Base-by-base conservation (phyloP, 2,113 vertebrate species). In the Zingel zingel region DNA sequence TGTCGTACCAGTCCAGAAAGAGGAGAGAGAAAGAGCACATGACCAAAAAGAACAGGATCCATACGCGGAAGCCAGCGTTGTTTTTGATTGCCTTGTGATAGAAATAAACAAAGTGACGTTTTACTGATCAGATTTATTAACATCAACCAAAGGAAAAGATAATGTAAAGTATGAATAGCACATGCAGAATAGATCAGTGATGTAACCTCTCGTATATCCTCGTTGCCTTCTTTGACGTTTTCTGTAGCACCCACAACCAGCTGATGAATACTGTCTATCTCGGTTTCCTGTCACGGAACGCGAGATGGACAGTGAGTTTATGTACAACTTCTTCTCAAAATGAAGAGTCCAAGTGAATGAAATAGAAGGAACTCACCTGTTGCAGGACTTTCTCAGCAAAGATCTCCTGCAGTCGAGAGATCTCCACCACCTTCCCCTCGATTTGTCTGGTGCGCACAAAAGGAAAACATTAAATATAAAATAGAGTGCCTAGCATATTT, bases 11-110 rank as follows among this genome's bases (percentile, higher is more conserved):
- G 93, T 99, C 98, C 84, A 99, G 94, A 92, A 99, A 99, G 68
- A 99, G 97, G 81, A 99, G 93, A 43, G 98, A 99, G 90, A 99
- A 99, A 2, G 98, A 99, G 78, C 98, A 99, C 98, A 99, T 99
- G 74, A 99, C 98, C 27, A 99, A 96, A 95, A 99, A 99, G 95
- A 99, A 99, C 0, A 99, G 97, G 90, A 99, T 97, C 98, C 98
- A 99, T 3, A 99, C 98, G 2, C 98, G 95, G 94, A 99, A 99
- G 83, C 98, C 98, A 0, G 98, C 98, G 0, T 99, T 99, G 94
- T 99, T 99, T 90, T 99, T 98, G 77, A 99, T 99, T 16, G 98
- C 98, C 98, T 99, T 88, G 50, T 62, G 66, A 86, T 1, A 86
- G 39, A 89, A 74, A 45, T 23, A 45, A 86, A 66, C 12, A 74